Base-by-base conservation (phyloP, 2,797 vertebrate genomes). In the Rhinophrynus dorsalis region DNA sequence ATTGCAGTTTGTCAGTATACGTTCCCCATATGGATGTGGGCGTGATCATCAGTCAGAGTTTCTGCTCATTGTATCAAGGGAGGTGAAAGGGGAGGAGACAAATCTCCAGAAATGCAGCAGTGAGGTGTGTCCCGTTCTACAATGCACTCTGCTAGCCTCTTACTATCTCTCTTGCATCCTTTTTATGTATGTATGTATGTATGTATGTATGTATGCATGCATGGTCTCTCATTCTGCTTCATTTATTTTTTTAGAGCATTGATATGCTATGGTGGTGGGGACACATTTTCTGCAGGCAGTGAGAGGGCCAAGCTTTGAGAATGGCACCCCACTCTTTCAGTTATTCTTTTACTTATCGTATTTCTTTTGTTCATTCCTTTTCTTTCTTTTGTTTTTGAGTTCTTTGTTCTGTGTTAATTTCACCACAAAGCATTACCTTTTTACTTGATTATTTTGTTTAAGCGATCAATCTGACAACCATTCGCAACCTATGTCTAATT, bases 1-100 rank as follows among this genome's bases (percentile, higher is more conserved):
- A 88, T 95, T 95, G 82, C 94, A 96, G 95, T 89, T 96, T 93
- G 91, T 95, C 94, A 95, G 93, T 93, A 91, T 96, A 94, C 91
- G 93, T 90, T 81, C 80, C 82, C 77, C 79, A 75, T 85, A 82
- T 79, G 80, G 79, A 80, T 94, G 91, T 92, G 93, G 93, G 89
- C 91, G 90, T 83, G 91, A 91, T 91, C 92, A 94, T 88, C 94
- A 94, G 92, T 92, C 95, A 92, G 94, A 96, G 89, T 96, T 93
- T 95, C 93, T 96, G 88, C 93, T 96, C 90, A 95, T 96, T 94
- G 94, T 96, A 85, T 96, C 94, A 89, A 92, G 94, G 85, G 93
- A 95, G 84, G 92, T 95, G 91, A 95, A 92, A 88, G 91, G 92
- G 89, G 93, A 94, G 91, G 92, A 93, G 87, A 88, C 93, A 85